Base-by-base conservation (phyloP, 2,888 invertebrate genomes). In the Cephus pulcher region DNA sequence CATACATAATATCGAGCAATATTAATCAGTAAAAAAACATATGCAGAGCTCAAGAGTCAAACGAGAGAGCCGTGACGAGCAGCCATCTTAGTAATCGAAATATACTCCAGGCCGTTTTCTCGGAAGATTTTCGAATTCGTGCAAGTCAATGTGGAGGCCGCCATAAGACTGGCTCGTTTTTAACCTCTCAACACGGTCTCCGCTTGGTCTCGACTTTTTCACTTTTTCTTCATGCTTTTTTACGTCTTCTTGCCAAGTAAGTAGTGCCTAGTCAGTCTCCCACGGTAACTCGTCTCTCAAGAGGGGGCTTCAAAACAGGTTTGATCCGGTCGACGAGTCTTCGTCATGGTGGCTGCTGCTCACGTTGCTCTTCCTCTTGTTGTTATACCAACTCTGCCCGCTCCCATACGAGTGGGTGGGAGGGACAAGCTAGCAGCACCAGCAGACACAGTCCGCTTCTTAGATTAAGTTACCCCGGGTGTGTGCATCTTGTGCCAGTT, bases 231-330 rank as follows among this genome's bases (percentile, higher is more conserved):
- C 33, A 2, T 34, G 71, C 71, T 71, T 71, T 71, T 71, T 71
- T 71, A 71, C 71, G 71, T 32, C 71, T 71, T 71, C 71, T 71
- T 71, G 33, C 71, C 32, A 23, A 71, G 71, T 71, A 71, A 71
- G 32, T 71, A 71, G 33, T 30, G 71, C 12, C 71, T 71, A 71
- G 71, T 71, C 71, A 71, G 71, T 71, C 32, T 71, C 71, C 71
- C 71, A 71, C 71, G 71, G 71, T 32, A 71, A 12, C 71, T 23
- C 71, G 71, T 71, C 71, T 11, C 12, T 71, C 71, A 71, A 34
- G 71, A 71, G 32, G 34, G 70, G 34, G 12, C 32, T 71, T 71
- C 30, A 71, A 71, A 71, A 71, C 71, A 71, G 71, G 71, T 71
- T 71, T 71, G 12, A 71, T 71, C 33, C 32, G 15, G 71, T 34